phyloP scores from a whole-genome alignment of 2,113 vertebrate species.

The Campylorhamphus procurvoides region DNA sequence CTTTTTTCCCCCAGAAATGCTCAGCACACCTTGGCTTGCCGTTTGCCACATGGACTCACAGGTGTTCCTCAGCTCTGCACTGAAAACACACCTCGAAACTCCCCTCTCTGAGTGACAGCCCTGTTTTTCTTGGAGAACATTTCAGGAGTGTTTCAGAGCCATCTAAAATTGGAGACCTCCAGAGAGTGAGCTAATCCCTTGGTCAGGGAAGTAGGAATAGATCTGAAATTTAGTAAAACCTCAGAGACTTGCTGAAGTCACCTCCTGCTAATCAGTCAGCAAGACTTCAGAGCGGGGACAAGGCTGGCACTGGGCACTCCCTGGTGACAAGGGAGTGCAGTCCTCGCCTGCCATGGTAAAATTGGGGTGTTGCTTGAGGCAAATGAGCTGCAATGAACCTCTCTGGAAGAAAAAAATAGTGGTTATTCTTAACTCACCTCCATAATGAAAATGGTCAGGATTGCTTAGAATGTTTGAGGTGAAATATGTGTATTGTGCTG shows the following conservation, averaged over 20 bases:
- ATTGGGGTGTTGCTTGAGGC: not conserved
- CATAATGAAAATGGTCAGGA: not conserved
- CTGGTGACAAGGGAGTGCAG: not conserved
- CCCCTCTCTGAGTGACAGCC: not conserved
- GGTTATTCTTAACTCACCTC: not conserved
- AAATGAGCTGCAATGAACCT: not conserved
- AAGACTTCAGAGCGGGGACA: not conserved
- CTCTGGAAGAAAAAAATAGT: not conserved
- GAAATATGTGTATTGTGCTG: rapidly evolving
- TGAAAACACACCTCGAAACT: not conserved
- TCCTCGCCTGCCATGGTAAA: not conserved
- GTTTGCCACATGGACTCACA: not conserved
- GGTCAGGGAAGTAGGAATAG: not conserved
- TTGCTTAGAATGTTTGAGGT: not conserved
- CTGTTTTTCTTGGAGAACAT: slow-evolving; percentile 9
- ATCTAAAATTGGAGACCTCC: slow-evolving; percentile 7
- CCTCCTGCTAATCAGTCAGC: not conserved
- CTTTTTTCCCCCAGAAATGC: not conserved
- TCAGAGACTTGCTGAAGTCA: not conserved
- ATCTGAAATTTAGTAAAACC: not conserved
- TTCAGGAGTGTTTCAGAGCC: not conserved
- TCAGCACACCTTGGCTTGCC: not conserved
- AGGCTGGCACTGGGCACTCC: not conserved
- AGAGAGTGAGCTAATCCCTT: not conserved
- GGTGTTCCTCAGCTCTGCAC: not conserved